These are phyloP conservation scores for Axinella damicornis DNA, from an alignment of 37 sponge, comb jelly and placozoan species.

Conservation along the genomic window DNA sequence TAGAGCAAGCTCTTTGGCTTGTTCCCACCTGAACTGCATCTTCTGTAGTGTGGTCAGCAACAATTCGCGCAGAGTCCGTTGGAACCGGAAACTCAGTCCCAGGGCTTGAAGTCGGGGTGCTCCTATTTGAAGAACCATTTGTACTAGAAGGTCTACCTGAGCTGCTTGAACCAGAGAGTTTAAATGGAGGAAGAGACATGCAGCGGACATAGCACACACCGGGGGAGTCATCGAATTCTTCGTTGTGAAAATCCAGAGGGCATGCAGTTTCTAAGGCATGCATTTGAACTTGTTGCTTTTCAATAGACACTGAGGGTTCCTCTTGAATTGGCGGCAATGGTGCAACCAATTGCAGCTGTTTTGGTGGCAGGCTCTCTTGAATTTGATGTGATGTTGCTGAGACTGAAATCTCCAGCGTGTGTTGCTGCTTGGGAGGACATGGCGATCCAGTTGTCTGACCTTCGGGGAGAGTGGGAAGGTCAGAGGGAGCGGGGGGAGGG, in stretches of 20 bases:
- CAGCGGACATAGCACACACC: neutral
- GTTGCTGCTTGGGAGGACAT: too few species aligned
- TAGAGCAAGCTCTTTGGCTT: neutral
- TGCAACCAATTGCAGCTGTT: neutral
- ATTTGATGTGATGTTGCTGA: too few species aligned
- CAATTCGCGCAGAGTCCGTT: too few species aligned
- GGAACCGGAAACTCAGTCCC: too few species aligned
- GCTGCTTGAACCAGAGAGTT: neutral
- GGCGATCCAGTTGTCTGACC: neutral
- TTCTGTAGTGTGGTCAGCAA: neutral
- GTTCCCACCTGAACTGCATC: neutral
- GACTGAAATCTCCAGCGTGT: too few species aligned
- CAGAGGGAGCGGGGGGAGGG: neutral
- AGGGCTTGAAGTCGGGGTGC: too few species aligned
- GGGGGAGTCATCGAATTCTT: too few species aligned
- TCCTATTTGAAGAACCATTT: neutral
- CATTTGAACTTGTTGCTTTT: neutral
- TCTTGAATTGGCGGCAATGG: neutral
- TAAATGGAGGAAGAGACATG: slow-evolving; percentile 4
- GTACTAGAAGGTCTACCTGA: too few species aligned
- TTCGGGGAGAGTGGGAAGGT: neutral
- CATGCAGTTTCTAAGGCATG: neutral
- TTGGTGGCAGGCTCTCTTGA: too few species aligned
- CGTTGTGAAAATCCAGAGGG: too few species aligned
- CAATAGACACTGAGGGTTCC: neutral